Base-by-base conservation (phyloP, 1,140 invertebrate species). In the Diplogasteroides magnus region DNA sequence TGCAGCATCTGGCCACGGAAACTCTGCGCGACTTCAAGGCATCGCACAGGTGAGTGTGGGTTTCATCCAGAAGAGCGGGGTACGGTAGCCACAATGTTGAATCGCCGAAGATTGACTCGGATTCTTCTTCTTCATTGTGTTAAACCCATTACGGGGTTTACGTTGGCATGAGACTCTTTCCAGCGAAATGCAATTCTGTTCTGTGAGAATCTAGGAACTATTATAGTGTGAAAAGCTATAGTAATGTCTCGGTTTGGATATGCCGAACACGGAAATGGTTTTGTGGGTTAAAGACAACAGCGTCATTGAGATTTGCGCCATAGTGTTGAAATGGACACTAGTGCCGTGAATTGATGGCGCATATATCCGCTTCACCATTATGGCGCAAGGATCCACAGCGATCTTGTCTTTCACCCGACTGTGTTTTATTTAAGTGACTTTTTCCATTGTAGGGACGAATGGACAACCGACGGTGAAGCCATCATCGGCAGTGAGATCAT, bases 1-100 rank as follows among this genome's bases (percentile, higher is more conserved):
- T 65, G 23, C 64, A 65, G 64, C 19, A 48, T 15, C 23, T 23
- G 13, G 64, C 64, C 2, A 65, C 64, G 31, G 48, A 65, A 2
- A 14, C 29, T 28, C 64, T 65, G 31, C 64, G 64, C 64, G 64
- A 65, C n/a, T 65, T 65, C 64, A 28, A 31, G 14, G 13, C 31
- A 2, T 48, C 31, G 23, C 64, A 65, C 25, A 2, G 64, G 14
- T 31, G 26, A 23, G 48, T 26, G 23, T 32, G 37, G 31, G 27
- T 6, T 28, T 6, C 25, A 3, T 37, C 31, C 6, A 37, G 61
- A 15, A 63, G 32, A 63, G 26, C 29, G n/a, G n/a, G n/a, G n/a
- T n/a, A n/a, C n/a, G n/a, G n/a, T n/a, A n/a, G n/a, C n/a, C n/a
- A n/a, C n/a, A n/a, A n/a, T n/a, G n/a, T n/a, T n/a, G n/a, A n/a